These are phyloP conservation scores for Taeniopygia guttata DNA, from an alignment of 2,797 vertebrate genomes.

Conservation along the genomic window DNA sequence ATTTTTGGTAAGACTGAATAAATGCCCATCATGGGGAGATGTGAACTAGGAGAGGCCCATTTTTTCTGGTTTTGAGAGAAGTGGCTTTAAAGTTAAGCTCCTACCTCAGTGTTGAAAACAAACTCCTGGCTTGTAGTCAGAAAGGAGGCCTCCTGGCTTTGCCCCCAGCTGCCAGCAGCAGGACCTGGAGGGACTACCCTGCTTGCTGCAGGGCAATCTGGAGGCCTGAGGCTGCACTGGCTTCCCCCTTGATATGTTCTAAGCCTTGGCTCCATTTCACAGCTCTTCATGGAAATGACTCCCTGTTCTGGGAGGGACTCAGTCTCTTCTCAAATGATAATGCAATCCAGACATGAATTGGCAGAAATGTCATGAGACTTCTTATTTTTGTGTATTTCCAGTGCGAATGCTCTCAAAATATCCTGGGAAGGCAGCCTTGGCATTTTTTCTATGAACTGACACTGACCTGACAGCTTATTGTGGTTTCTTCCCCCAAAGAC, in stretches of 20 bases:
- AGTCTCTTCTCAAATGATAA: conserved; percentile 32
- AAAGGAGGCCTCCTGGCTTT: neutral
- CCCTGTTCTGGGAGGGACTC: neutral
- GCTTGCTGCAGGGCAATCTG: neutral
- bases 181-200: neutral
- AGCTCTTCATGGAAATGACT: conserved; percentile 42
- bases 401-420: conserved; percentile 47
- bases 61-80: neutral
- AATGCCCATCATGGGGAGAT: neutral
- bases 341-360: conserved; percentile 60
- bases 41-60: neutral
- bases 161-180: neutral
- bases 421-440: conserved; percentile 54
- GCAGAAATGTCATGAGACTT: conserved; percentile 63
- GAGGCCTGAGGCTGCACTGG: neutral
- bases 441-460: conserved; percentile 61
- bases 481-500: conserved; percentile 26
- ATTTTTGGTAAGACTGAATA: neutral
- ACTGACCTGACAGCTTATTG: conserved; percentile 57
- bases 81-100: neutral
- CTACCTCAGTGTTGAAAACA: neutral
- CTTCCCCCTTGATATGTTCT: rapidly evolving
- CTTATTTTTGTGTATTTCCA: conserved; percentile 50
- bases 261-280: neutral
- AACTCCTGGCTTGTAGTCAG: rapidly evolving